Percentiles rank a stretch among this genome's conserved stretches.
These are phyloP conservation scores for Drosophila melanogaster DNA, from an alignment of 1,140 invertebrate species.

Conservation along the genomic window DNA sequence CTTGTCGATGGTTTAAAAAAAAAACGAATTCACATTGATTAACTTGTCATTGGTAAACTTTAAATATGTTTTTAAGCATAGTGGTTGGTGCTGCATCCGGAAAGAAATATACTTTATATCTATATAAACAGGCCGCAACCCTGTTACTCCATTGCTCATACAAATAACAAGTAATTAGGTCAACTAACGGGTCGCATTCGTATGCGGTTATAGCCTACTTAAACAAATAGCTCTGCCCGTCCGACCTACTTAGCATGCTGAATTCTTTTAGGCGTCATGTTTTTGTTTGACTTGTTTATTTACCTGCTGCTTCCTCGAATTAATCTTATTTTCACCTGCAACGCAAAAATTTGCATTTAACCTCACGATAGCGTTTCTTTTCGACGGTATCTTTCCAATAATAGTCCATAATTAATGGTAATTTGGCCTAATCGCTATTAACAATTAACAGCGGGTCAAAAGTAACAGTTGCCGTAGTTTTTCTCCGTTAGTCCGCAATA, in stretches of 20 bases:
- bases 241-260: neutral
- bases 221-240: constrained; percentile 76
- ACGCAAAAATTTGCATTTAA: constrained; percentile 62
- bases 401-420: constrained; percentile 70
- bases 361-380: constrained; percentile 52
- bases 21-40: too few species aligned
- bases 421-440: constrained; percentile 69
- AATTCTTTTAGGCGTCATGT: constrained; percentile 43
- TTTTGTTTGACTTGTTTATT: constrained; percentile 29
- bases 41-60: too few species aligned
- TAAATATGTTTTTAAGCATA: too few species aligned
- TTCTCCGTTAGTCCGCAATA: neutral
- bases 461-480: constrained; percentile 2
- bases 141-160: constrained; percentile 28
- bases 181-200: constrained; percentile 76
- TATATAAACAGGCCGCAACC: neutral
- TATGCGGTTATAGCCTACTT: constrained; percentile 78
- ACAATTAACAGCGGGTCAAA: constrained; percentile 52
- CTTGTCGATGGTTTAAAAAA: too few species aligned
- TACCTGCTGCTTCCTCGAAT: constrained; percentile 1
- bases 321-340: constrained; percentile 11
- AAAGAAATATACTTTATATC: too few species aligned
- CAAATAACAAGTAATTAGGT: constrained; percentile 69
- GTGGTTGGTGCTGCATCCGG: too few species aligned
- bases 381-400: constrained; percentile 50